Evolutionary conservation across 1,140 invertebrate species (phyloP), one percentile per base, ranked within the genome.

Genomic region (Sarcophaga peregrina): DNA sequence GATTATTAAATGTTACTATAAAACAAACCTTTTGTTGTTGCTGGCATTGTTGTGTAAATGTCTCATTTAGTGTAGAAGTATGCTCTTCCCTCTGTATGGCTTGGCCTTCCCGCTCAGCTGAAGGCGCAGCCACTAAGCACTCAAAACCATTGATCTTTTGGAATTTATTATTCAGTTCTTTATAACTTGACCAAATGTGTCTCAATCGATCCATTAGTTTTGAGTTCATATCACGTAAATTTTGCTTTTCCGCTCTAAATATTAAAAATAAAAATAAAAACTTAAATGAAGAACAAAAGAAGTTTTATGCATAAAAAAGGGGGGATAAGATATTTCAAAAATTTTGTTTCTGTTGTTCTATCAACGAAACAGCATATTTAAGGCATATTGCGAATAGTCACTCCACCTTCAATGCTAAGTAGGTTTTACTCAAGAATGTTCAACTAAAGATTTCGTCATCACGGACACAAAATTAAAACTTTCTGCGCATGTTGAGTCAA

Each of bases 171-270:
- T 82, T 84, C 17, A 83, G 17, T 46, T 86, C 83, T 80, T 89
- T 90, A 90, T 93, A 93, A 89, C 92, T 92, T 86, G 87, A 91
- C 93, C 92, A 93, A 76, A 93, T 88, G 84, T 91, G 92, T 86
- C 91, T 91, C 20, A 93, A 90, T 86, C 92, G 92, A 87, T 91
- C 91, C 92, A 93, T 92, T 85, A 93, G 90, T 85, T 93, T 92
- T 85, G 90, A 89, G 85, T 93, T 93, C 87, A 91, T 92, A 86
- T 91, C 91, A 88, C 92, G 91, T 86, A 92, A 90, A 86, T 92
- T 91, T 88, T 90, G 87, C 87, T 91, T 92, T 86, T 93, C 93
- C 86, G 73, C 20, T 45, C 83, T 84, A 81, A 62, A 46, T 20
- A 20, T 82, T 15, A 47, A 15, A 25, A 15, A 72, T 47, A 81